Base-by-base conservation (phyloP, 2,113 vertebrate species). In the Cinclus mexicanus region DNA sequence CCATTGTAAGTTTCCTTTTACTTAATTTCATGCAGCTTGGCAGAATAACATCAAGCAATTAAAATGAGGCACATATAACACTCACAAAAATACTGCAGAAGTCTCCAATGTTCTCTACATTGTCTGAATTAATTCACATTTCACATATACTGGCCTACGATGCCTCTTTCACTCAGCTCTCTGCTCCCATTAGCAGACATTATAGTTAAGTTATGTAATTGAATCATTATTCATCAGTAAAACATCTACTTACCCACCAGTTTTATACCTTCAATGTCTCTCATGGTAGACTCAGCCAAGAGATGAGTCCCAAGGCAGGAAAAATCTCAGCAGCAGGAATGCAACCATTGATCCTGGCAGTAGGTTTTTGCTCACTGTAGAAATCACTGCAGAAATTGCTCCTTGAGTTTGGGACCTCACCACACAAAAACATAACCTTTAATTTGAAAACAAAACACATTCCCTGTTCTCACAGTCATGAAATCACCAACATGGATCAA, bases 141-240 rank as follows among this genome's bases (percentile, higher is more conserved):
- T 89, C 92, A 89, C 44, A 57, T 78, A 81, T 71, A 84, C 24
- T 2, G 3, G 92, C 79, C 93, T 90, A 80, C 8, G 3, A 93
- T 56, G 72, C n/a, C 72, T 94, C 91, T 83, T 94, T 92, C 69
- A 59, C 47, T 81, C 59, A 24, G 56, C 60, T 42, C 35, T 95
- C 90, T 64, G 68, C 21, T 96, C 64, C 68, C 68, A 86, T 87
- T 86, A 89, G 76, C 65, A 78, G 86, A 59, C 41, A 90, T 44
- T 83, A 88, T 6, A 82, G 37, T 89, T 94, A 90, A 96, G 74
- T 90, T 61, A 78, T 20, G 50, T 93, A 90, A 96, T 67, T 90
- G 71, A 92, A 90, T 86, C 86, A 83, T 83, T 89, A 89, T 92
- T 86, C 79, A 93, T 92, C 88, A 96, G 64, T 85, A 83, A 89